Evolutionary conservation across 2,888 invertebrate genomes (phyloP).

Genomic region (Scaptomyza tumidula): DNA sequence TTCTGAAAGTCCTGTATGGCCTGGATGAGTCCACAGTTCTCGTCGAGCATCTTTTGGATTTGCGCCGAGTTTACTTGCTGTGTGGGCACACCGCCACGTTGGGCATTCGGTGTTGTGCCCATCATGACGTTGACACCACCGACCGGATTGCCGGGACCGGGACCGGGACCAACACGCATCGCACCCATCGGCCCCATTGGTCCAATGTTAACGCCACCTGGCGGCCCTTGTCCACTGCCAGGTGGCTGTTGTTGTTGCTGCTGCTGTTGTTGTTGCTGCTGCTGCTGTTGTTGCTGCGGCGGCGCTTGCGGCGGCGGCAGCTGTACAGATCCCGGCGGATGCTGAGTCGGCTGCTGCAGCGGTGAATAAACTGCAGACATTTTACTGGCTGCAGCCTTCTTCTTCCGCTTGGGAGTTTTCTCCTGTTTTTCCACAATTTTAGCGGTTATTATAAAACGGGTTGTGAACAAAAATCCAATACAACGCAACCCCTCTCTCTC

Average conservation of each 20-base stretch:
- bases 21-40: conserved; percentile 98
- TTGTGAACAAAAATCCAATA: conserved; percentile 49
- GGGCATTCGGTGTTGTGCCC: conserved; percentile 79
- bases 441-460: conserved; percentile 78
- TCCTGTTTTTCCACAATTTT: conserved; percentile 85
- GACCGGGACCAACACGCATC: conserved; percentile 72
- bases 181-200: conserved; percentile 70
- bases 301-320: conserved; percentile 52
- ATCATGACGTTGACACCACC: conserved; percentile 68
- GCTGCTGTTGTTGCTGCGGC: conserved; percentile 38
- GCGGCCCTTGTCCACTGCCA: conserved; percentile 65
- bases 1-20: conserved; percentile 98
- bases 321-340: conserved; percentile 61
- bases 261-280: conserved; percentile 53
- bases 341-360: conserved; percentile 69
- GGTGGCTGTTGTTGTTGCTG: conserved; percentile 57
- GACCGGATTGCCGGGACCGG: conserved; percentile 56
- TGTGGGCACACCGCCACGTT: conserved; percentile 83
- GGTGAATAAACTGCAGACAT: conserved; percentile 85
- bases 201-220: conserved; percentile 57
- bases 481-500: conserved; percentile 12
- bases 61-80: conserved; percentile 92
- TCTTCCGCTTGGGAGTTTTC: conserved; percentile 84
- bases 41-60: conserved; percentile 98
- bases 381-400: conserved; percentile 84